Base-by-base conservation (phyloP, 2,888 invertebrate species). In the Melanostoma scalare region DNA sequence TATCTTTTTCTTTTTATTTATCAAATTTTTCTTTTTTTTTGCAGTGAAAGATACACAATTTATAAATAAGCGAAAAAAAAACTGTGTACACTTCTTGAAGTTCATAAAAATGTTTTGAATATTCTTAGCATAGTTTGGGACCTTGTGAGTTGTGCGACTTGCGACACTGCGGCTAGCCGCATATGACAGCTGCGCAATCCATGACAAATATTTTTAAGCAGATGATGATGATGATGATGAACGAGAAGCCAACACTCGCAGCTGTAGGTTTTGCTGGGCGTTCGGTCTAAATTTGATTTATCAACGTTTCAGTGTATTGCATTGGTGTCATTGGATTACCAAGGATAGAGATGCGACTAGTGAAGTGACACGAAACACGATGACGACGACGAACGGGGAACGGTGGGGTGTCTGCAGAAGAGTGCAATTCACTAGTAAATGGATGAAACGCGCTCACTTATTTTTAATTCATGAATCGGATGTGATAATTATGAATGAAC, bases 381-480 rank as follows among this genome's bases (percentile, higher is more conserved):
- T 8, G 33, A 40, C 6, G 48, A 68, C 8, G 38, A 50, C 33
- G 56, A n/a, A 33, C 33, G 10, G n/a, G 3, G 5, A 33, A 33
- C 31, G 5, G 6, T 38, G 40, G 9, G 30, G 44, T 44, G 40
- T 4, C 9, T 8, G 36, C 30, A 35, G 35, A 10, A 53, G 20
- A 44, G 36, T 53, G 55, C 55, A 56, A 36, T 53, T 58, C 6
- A 58, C 35, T 67, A 20, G 20, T 1, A 75, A 71, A 60, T 68
- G 68, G 73, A 77, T 73, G 77, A 73, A 77, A 73, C 68, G 82
- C 77, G 78, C 69, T 74, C 61, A 69, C 53, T 69, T 84, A 84
- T 84, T 84, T 84, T 79, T 84, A 79, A 84, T 84, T 84, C 84
- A 84, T 61, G 65, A 75, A 79, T 84, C 84, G 84, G 84, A 84